Evolutionary conservation across 2,113 vertebrate species (phyloP), one percentile per base, ranked within the genome.

Genomic region (Phodopus roborovskii): DNA sequence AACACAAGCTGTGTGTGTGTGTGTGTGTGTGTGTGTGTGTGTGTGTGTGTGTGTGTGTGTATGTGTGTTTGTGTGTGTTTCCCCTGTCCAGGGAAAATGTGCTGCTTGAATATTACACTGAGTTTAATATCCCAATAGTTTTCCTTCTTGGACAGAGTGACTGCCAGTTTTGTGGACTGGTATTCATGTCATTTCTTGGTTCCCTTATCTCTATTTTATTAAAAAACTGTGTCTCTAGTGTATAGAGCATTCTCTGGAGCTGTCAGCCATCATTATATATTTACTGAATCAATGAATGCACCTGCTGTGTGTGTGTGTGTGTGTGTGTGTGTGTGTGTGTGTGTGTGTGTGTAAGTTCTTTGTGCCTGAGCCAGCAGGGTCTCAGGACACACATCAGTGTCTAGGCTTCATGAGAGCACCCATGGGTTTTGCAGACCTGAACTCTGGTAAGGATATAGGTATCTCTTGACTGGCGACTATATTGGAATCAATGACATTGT

Each of bases 201-300:
- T 45, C 53, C 42, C 88, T 56, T 73, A 53, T 64, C 84, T 64
- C 39, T 45, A 36, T 50, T 78, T 97, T 88, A 91, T 77, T 92
- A 90, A 39, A 74, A 96, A 94, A 92, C 92, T 12, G 22, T 24
- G 48, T 74, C 28, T 28, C 39, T 28, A 7, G 53, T 16, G 30
- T n/a, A 84, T 17, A 89, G 30, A 84, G 62, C 3, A 39, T 17
- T 85, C 22, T 68, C 78, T 26, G 7, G 26, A 48, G 17, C 81
- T 85, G 24, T 3, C 0, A 3, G 93, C 5, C 12, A 1, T 92
- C 77, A 50, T 42, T 48, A 66, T 13, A n/a, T 20, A 90, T n/a
- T 83, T 68, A 53, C 2, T 48, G 60, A 88, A 82, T 36, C 53
- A 83, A 82, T 28, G 45, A 79, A 90, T 33, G 33, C 19, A 28